Percentiles rank a stretch among this genome's conserved stretches.
Evolutionary conservation across 2,797 vertebrate genomes (phyloP).

Genomic region (Otolemur crassicaudatus): DNA sequence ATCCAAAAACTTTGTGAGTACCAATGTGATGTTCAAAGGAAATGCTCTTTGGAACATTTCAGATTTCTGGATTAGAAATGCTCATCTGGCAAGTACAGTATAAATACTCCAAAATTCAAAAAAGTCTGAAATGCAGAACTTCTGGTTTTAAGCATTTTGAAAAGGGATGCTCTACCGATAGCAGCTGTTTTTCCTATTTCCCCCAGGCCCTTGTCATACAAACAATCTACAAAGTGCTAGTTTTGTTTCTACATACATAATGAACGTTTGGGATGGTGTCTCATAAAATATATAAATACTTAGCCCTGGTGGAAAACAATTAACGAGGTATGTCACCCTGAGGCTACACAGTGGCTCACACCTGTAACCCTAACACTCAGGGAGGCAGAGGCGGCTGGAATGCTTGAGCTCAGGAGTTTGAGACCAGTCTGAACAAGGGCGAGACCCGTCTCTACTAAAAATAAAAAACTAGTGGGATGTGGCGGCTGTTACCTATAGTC

Average conservation of each 20-base stretch:
- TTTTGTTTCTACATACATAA: background rate
- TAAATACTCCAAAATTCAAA: background rate
- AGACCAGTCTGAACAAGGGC: too few relatives aligned
- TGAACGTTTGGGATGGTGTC: background rate
- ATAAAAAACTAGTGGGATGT: too few relatives aligned
- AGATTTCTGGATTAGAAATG: background rate
- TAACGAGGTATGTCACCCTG: background rate
- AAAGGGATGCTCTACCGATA: background rate
- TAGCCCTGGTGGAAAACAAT: background rate
- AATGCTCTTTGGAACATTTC: background rate
- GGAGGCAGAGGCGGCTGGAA: too few relatives aligned
- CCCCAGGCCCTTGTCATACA: background rate
- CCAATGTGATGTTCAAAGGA: background rate
- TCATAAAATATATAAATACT: background rate
- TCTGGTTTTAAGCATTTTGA: background rate
- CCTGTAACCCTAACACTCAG: too few relatives aligned
- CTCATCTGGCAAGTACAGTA: background rate
- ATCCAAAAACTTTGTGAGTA: background rate
- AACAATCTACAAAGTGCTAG: background rate
- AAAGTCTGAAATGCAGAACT: background rate
- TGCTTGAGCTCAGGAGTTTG: too few relatives aligned
- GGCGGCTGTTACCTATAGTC: too few relatives aligned
- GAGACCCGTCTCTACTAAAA: too few relatives aligned
- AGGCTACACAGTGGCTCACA: too few relatives aligned
- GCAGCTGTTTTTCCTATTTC: background rate